Evolutionary conservation across 1,140 invertebrate species (phyloP), one percentile per base, ranked within the genome.

Genomic region (Drosophila murphyi): DNA sequence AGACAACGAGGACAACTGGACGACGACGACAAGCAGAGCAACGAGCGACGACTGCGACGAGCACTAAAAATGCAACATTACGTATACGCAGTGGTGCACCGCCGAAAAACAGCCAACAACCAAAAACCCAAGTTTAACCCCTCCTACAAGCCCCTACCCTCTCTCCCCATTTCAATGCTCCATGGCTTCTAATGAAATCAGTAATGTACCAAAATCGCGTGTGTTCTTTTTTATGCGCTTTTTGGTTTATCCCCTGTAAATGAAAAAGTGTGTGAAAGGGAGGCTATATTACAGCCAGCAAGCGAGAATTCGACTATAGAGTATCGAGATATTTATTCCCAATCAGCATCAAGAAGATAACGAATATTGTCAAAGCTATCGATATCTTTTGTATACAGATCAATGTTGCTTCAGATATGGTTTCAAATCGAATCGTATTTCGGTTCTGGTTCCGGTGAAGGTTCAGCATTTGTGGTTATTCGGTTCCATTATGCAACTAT

Each of bases 21-120:
- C 67, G 75, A 71, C 61, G 70, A 65, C 82, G 82, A 77, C 70
- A 73, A 61, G 64, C 75, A 80, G 39, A 43, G 39, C 5, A 43
- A 5, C 5, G 34, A 34, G 34, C 5, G 34, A 20, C 20, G 77
- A 73, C 62, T 74, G 70, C 83, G 83, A 78, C 71, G 76, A 69
- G 71, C 75, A 80, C 76, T 75, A 81, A 81, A 81, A 81, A 78
- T 89, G 85, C 85, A 89, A 89, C 85, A 89, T 90, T 91, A 91
- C 88, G 88, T 91, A 91, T 91, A 91, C 88, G 88, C 88, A 91
- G 88, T 91, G 88, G 88, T 91, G 88, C 71, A 88, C 88, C 88
- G 78, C 86, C 76, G 28, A 59, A 45, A 59, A 72, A 64, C 35
- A 32, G 62, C 45, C 80, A 67, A 48, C 47, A 55, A 59, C 35